Base-by-base conservation (phyloP, 2,113 vertebrate species). In the Gopherus flavomarginatus region DNA sequence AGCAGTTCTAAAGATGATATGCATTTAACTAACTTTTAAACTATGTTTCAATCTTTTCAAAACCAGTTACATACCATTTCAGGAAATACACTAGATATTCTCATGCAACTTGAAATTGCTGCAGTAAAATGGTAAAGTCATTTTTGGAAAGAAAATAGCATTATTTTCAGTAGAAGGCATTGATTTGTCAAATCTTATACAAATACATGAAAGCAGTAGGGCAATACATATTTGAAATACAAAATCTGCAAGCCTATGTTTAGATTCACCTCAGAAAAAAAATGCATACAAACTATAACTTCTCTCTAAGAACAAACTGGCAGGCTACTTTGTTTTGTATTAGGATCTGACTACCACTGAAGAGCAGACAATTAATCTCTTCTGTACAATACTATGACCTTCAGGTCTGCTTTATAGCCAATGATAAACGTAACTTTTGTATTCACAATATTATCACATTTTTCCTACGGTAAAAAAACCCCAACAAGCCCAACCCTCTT, bases 21-120 rank as follows among this genome's bases (percentile, higher is more conserved):
- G 49, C 90, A 94, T 97, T 97, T 97, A 97, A 92, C 94, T 87
- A 95, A 97, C 97, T 97, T 98, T 97, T 98, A 98, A 98, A 97
- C 94, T 95, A 53, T 94, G 95, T 93, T 98, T 96, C 95, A 94
- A 97, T 89, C 94, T 96, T 96, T 93, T 96, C 94, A 93, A 96
- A 97, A 89, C 90, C 94, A 97, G 96, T 96, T 92, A 94, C 26
- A 6, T 94, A 87, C 92, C 93, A 92, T 97, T 97, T 98, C 85
- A 96, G 96, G 96, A 98, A 98, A 97, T 96, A 97, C 79, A 96
- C 82, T 59, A 82, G 86, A 10, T 47, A 80, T 90, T 85, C 86
- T 86, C 69, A 83, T 83, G 81, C 86, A 96, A 87, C 78, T 89
- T 94, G 52, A 69, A 93, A 95, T 87, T 94, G 94, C 59, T 96